These are phyloP conservation scores for Acronicta psi DNA, from an alignment of 2,888 invertebrate genomes.

Conservation along the genomic window DNA sequence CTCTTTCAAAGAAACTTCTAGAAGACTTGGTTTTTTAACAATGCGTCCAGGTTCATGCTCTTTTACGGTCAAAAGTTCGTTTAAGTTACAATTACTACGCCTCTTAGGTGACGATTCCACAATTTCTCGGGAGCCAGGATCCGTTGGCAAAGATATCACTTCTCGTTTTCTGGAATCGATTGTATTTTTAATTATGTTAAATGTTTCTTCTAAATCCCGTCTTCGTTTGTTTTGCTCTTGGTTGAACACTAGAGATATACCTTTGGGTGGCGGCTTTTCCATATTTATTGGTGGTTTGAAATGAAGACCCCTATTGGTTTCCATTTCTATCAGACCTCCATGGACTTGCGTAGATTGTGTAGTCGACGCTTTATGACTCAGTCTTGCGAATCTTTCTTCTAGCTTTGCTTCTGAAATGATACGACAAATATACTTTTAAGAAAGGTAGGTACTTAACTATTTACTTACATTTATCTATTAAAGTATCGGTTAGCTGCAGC, in stretches of 20 bases:
- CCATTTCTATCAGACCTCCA: slow-evolving; percentile 45
- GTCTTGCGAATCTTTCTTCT: slow-evolving; percentile 62
- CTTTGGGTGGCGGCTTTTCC: slow-evolving; percentile 30
- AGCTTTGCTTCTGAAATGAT: slow-evolving; percentile 68
- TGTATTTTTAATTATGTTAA: slow-evolving; percentile 22
- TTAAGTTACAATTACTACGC: background rate
- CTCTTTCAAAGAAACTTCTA: slow-evolving; percentile 6
- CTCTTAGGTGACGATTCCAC: background rate
- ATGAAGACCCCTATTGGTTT: slow-evolving; percentile 15
- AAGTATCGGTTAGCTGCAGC: too few species aligned
- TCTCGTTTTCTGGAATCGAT: slow-evolving; percentile 7
- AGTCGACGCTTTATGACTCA: slow-evolving; percentile 58
- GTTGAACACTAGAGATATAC: slow-evolving; percentile 64
- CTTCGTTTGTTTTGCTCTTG: slow-evolving; percentile 59
- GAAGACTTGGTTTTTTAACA: background rate
- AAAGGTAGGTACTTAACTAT: too few species aligned
- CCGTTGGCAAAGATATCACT: background rate
- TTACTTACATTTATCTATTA: too few species aligned
- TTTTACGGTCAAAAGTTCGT: background rate
- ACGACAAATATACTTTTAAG: background rate
- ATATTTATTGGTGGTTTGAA: slow-evolving; percentile 11
- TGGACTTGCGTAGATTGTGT: slow-evolving; percentile 66
- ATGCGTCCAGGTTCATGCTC: background rate
- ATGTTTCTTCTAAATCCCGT: slow-evolving; percentile 28
- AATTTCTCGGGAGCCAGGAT: background rate